Percentiles rank a stretch among this genome's conserved stretches.
These are phyloP conservation scores for Daphoenositta chrysoptera DNA, from an alignment of 2,113 vertebrate species.

Conservation along the genomic window DNA sequence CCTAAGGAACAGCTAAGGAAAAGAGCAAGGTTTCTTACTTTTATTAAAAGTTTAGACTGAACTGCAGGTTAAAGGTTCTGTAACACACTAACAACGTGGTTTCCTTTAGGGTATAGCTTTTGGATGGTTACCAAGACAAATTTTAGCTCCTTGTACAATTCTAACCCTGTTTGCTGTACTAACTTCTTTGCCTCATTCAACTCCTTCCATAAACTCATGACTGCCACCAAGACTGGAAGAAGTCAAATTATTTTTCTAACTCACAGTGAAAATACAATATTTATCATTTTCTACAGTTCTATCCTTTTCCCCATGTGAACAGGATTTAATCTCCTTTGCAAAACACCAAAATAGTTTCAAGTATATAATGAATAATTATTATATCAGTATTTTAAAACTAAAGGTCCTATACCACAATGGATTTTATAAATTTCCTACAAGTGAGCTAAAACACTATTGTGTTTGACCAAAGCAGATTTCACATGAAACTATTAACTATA, in stretches of 20 bases:
- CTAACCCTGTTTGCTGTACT: conserved; percentile 25
- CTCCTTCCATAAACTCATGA: neutral
- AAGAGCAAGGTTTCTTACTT: neutral
- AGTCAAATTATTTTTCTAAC: conserved; percentile 15
- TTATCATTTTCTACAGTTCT: neutral
- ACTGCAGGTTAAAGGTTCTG: conserved; percentile 47
- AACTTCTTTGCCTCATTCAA: conserved; percentile 25
- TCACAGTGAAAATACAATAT: neutral
- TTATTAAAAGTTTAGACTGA: conserved; percentile 14
- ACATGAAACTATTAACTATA: neutral
- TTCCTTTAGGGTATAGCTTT: conserved; percentile 51
- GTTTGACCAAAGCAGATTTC: neutral
- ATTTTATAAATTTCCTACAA: neutral
- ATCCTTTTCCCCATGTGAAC: neutral
- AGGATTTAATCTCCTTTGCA: neutral
- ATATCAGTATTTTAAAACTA: neutral
- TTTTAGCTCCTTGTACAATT: conserved; percentile 51
- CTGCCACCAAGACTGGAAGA: neutral
- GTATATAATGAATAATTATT: neutral
- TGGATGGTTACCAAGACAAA: conserved; percentile 60
- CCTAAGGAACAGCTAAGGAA: neutral
- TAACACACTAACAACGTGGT: conserved; percentile 8
- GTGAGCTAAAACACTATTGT: neutral
- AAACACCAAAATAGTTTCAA: neutral
- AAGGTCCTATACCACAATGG: fast-evolving